Evolutionary conservation across 1,140 invertebrate genomes (phyloP), one percentile per base, ranked within the genome.

Genomic region (Spodoptera litura): DNA sequence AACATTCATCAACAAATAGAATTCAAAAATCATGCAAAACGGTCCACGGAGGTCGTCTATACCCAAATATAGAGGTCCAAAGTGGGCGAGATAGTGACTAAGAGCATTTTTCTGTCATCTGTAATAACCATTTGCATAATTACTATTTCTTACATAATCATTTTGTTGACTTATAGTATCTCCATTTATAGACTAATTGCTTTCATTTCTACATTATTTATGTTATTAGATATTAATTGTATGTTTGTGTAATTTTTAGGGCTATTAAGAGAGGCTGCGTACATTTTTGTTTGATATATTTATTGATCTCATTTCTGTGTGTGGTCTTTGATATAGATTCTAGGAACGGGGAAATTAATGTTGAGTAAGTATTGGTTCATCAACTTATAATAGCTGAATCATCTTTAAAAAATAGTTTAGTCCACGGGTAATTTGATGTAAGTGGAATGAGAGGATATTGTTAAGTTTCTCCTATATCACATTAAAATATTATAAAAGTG

Each of bases 101-200:
- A 71, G 68, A 71, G 27, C 11, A 71, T 71, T 55, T 71, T 71
- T 55, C 51, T 71, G 66, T 71, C 25, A 56, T 52, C n/a, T 71
- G 8, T 31, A 53, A 56, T 44, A 5, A 35, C 8, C 27, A 71
- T 71, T 71, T 31, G 52, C 68, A 71, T 71, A 71, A 71, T 71
- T 71, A 38, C 27, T n/a, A 12, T 8, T 27, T 13, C 25, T 71
- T 56, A 38, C 20, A 49, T 70, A 70, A 71, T 56, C 5, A 38
- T 35, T 56, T 55, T 71, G 25, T 13, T 55, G 51, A 71, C 35
- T 56, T 38, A 55, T 55, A 51, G 27, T 20, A 13, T 9, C 10
- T 10, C 52, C 31, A 35, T 56, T 38, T 20, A 38, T 53, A n/a
- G 13, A 10, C 12, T 70, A 70, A 52, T 70, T 70, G 38, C 35